Evolutionary conservation across 2,888 invertebrate genomes (phyloP), one percentile per base, ranked within the genome.

Genomic region (Torymus auratus): DNA sequence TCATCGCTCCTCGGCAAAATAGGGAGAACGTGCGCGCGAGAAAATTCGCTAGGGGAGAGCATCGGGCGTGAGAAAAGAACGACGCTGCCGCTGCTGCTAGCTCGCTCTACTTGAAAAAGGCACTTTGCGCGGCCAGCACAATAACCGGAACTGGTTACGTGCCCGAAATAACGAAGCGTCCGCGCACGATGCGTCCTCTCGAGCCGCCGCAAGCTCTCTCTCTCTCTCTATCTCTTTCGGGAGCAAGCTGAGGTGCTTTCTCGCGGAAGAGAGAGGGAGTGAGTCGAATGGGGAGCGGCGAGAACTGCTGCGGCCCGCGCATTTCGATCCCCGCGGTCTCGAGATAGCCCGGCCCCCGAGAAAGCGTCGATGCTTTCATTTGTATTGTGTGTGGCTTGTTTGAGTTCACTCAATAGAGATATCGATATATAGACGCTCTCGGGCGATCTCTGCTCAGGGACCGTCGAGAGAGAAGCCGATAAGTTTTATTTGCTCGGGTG

Each of bases 61-160:
- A n/a, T n/a, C n/a, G 56, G 55, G 41, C 41, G 74, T 67, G 76
- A 53, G 23, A 28, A 15, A 13, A 41, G 17, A 17, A 11, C 14
- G 52, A 10, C n/a, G 62, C 23, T 11, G n/a, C 55, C 41, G 61
- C 23, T 17, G 14, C 50, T 76, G 82, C 75, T 79, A 75, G 83
- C 85, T 85, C 85, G 87, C 87, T 86, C 69, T 82, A 85, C 86
- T 86, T 86, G 87, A 88, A 89, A 88, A 88, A 88, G 88, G 87
- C 86, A 89, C 88, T 89, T 89, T 89, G 86, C 87, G 86, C 88
- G 86, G 85, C 81, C 86, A 87, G 88, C 88, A 89, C 90, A 89
- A 89, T 90, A 89, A 89, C 88, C 86, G 86, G 86, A 87, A 87
- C 87, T 86, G 86, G 86, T 89, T 90, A 90, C 89, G 90, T 89